Percentiles rank a stretch among this genome's conserved stretches.
These are phyloP conservation scores for Lasioglossum malachurum DNA, from an alignment of 2,888 invertebrate species.

Conservation along the genomic window DNA sequence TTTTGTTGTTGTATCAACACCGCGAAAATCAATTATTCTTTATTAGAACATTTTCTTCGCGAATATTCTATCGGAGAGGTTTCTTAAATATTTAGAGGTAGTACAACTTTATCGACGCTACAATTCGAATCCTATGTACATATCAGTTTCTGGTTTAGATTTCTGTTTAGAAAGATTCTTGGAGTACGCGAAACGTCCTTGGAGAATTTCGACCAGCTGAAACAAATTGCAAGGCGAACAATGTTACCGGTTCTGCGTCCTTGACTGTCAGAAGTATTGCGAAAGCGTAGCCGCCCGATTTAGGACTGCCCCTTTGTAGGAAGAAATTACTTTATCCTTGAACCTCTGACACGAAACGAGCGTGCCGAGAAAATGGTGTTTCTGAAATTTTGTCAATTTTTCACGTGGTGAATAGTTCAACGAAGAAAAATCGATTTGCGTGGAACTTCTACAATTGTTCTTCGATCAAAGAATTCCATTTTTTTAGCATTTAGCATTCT, in stretches of 20 bases:
- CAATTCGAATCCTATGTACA: background rate
- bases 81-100: no score
- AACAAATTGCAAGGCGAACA: slow-evolving; percentile 44
- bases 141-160: background rate
- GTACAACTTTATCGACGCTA: background rate
- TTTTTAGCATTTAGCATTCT: background rate
- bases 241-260: slow-evolving; percentile 58
- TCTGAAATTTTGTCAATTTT: background rate
- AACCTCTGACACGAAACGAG: slow-evolving; percentile 43
- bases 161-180: background rate
- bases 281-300: slow-evolving; percentile 53
- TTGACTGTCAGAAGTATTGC: slow-evolving; percentile 61
- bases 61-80: no score
- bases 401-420: background rate
- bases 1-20: background rate
- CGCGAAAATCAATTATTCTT: background rate
- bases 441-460: background rate
- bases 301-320: slow-evolving; percentile 53
- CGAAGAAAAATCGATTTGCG: background rate
- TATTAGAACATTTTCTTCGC: no score
- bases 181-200: slow-evolving; percentile 14
- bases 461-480: background rate
- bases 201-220: slow-evolving; percentile 32
- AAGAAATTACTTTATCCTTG: slow-evolving; percentile 60
- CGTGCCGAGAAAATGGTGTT: slow-evolving; percentile 26